Evolutionary conservation across 2,888 invertebrate genomes (phyloP).

Genomic region (Marronus borbonicus): DNA sequence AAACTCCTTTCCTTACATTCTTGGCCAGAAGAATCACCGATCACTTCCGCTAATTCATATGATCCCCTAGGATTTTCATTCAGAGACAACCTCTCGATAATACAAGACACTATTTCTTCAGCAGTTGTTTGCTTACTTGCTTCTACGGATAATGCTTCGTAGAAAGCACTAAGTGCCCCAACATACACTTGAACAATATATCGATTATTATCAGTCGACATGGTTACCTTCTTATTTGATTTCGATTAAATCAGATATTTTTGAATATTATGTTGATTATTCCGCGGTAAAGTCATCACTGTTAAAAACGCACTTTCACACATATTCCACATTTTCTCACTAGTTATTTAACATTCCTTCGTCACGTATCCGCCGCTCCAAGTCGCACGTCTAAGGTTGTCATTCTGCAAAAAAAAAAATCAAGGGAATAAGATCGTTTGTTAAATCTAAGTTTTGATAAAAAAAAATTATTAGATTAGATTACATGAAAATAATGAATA

Average conservation of each 20-base stretch:
- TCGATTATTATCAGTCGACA: conserved; percentile 78
- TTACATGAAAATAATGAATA: conserved; percentile 34
- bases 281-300: conserved; percentile 33
- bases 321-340: conserved; percentile 29
- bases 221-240: conserved; percentile 66
- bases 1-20: conserved; percentile 94
- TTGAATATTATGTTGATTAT: conserved; percentile 30
- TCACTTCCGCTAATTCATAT: conserved; percentile 91
- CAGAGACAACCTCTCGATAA: conserved; percentile 81
- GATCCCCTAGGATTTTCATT: conserved; percentile 74
- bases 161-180: conserved; percentile 88
- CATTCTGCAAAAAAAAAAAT: conserved; percentile 40
- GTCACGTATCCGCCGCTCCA: conserved; percentile 18
- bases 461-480: conserved; percentile 30
- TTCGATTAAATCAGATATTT: conserved; percentile 19
- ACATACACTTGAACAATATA: conserved; percentile 90
- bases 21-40: conserved; percentile 88
- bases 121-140: conserved; percentile 94
- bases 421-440: conserved; percentile 12
- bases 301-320: conserved; percentile 29
- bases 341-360: not conserved
- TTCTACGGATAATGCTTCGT: conserved; percentile 91
- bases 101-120: conserved; percentile 92
- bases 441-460: conserved; percentile 32
- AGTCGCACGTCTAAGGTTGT: conserved; percentile 34